Evolutionary conservation across 2,888 invertebrate genomes (phyloP).

Genomic region (Caenorhabditis auriculariae): DNA sequence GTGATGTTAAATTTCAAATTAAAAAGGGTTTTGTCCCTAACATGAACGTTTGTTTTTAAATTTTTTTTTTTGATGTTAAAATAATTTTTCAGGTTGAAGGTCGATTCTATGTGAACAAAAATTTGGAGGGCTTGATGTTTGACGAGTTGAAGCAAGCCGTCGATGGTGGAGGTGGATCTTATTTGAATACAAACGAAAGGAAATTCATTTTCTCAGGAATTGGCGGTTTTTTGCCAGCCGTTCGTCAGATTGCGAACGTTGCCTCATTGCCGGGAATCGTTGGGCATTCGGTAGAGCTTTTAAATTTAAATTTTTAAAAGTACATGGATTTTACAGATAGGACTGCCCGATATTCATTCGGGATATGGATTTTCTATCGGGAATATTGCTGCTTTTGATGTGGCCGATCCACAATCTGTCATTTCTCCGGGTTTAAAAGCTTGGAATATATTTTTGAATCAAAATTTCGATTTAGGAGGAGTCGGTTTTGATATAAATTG

Average conservation of each 20-base stretch:
- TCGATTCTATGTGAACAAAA: conserved; percentile 88
- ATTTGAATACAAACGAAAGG: no score
- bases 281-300: conserved; percentile 47
- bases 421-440: conserved; percentile 82
- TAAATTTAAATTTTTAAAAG: background rate
- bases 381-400: conserved; percentile 99
- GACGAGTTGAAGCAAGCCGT: conserved; percentile 84
- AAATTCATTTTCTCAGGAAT: conserved; percentile 62
- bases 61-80: background rate
- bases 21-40: conserved; percentile 98
- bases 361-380: conserved; percentile 99
- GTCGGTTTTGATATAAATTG: conserved; percentile 99
- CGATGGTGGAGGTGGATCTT: background rate
- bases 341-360: conserved; percentile 72
- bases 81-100: conserved; percentile 79
- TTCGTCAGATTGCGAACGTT: conserved; percentile 98
- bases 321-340: conserved; percentile 33
- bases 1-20: conserved; percentile 83
- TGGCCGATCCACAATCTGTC: conserved; percentile 84
- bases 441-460: background rate
- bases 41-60: conserved; percentile 78
- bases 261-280: conserved; percentile 80
- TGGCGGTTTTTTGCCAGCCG: conserved; percentile 95
- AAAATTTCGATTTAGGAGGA: conserved; percentile 70
- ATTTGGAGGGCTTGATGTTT: conserved; percentile 90